Conservation (phyloP, 2,888 invertebrate genomes). For the Eupithecia dodoneata region DNA sequence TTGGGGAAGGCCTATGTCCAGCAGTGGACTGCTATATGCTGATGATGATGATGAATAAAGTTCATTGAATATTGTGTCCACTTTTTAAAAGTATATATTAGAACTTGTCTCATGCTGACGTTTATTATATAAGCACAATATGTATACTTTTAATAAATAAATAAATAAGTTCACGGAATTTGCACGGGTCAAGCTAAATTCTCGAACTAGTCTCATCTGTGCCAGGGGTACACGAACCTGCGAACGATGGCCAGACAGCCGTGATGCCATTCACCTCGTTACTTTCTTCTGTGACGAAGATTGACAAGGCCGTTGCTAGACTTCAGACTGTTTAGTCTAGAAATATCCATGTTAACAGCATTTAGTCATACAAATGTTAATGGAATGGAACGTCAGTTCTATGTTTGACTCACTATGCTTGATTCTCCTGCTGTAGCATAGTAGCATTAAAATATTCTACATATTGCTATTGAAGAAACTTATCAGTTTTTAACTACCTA, state of each 20-base stretch:
- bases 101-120: no score
- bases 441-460: background rate
- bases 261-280: constrained; percentile 53
- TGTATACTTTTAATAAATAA: no score
- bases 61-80: no score
- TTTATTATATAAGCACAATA: no score
- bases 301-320: constrained; percentile 28
- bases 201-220: constrained; percentile 34
- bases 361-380: background rate
- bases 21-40: no score
- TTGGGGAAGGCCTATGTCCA: no score
- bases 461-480: no score
- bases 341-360: background rate
- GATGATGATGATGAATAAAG: no score
- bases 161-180: constrained; percentile 30
- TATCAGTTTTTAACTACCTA: no score
- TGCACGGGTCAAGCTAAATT: constrained; percentile 6
- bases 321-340: constrained; percentile 25
- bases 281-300: constrained; percentile 54
- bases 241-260: constrained; percentile 46
- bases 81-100: no score
- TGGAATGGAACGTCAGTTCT: background rate
- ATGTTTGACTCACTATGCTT: background rate
- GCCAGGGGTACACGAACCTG: constrained; percentile 39
- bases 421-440: background rate